Percentiles rank a stretch among this genome's conserved stretches.
Conservation (phyloP, 2,888 invertebrate species). For the Diaphora mendica region DNA sequence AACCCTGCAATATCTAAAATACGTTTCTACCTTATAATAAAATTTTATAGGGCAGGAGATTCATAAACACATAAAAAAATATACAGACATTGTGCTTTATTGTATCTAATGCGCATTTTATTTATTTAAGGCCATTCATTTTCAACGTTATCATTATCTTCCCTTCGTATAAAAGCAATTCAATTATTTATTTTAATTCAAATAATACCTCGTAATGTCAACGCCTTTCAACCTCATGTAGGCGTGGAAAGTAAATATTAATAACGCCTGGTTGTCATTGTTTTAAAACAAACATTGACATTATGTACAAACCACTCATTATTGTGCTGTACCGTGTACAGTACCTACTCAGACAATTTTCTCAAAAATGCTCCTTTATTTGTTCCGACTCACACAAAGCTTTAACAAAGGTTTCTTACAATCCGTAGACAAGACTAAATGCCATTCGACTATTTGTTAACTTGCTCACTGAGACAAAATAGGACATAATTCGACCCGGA, state of each 20-base stretch:
- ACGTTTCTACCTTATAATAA: neutral
- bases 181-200: neutral
- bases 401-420: slow-evolving; percentile 31
- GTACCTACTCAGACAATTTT: neutral
- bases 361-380: slow-evolving; percentile 2
- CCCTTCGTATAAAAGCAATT: neutral
- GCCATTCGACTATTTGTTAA: slow-evolving; percentile 39
- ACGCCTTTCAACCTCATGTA: neutral
- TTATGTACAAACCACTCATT: neutral
- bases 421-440: slow-evolving; percentile 29
- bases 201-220: neutral
- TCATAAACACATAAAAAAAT: neutral
- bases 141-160: neutral
- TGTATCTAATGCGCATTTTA: neutral
- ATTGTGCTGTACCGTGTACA: neutral
- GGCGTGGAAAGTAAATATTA: neutral
- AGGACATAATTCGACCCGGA: slow-evolving; percentile 34
- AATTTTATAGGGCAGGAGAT: neutral
- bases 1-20: neutral
- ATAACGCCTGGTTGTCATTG: neutral
- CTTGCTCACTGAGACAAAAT: slow-evolving; percentile 37
- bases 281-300: neutral
- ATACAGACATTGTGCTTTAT: neutral
- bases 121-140: neutral
- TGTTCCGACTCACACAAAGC: slow-evolving; percentile 13